These are phyloP conservation scores for Armadillidium nasatum DNA, from an alignment of 1,140 invertebrate species.

Conservation along the genomic window DNA sequence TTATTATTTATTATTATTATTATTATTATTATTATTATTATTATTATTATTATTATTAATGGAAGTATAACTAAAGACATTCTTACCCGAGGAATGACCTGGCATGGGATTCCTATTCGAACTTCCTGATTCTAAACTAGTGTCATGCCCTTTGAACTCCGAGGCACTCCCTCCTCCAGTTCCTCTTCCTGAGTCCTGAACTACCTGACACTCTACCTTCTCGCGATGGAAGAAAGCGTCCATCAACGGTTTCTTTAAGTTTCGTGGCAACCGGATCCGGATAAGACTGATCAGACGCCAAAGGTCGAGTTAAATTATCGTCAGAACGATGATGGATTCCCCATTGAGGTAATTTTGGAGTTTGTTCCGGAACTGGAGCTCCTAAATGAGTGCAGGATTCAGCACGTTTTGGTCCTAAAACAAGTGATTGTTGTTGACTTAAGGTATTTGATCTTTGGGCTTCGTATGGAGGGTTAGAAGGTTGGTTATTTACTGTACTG, in stretches of 20 bases:
- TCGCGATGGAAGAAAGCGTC: conserved; percentile 22
- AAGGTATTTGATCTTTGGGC: not conserved
- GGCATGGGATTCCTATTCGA: conserved; percentile 32
- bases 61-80: not conserved
- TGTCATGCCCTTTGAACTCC: conserved; percentile 44
- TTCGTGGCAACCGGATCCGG: not conserved
- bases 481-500: not conserved
- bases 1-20: no score
- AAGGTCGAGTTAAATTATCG: conserved; percentile 33
- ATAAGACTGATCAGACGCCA: conserved; percentile 18
- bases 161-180: conserved; percentile 46
- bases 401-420: not conserved
- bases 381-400: not conserved
- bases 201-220: conserved; percentile 45
- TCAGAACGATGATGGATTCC: conserved; percentile 32
- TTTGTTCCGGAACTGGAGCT: conserved; percentile 27
- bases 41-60: not conserved
- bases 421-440: not conserved
- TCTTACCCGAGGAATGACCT: conserved; percentile 41
- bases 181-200: conserved; percentile 52
- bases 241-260: conserved; percentile 22
- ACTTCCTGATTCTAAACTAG: conserved; percentile 47
- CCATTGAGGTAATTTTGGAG: conserved; percentile 19
- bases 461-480: not conserved
- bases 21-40: no score